These are phyloP conservation scores for Agelas oroides DNA, from an alignment of 37 sponge, comb jelly and placozoan genomes.

Conservation along the genomic window DNA sequence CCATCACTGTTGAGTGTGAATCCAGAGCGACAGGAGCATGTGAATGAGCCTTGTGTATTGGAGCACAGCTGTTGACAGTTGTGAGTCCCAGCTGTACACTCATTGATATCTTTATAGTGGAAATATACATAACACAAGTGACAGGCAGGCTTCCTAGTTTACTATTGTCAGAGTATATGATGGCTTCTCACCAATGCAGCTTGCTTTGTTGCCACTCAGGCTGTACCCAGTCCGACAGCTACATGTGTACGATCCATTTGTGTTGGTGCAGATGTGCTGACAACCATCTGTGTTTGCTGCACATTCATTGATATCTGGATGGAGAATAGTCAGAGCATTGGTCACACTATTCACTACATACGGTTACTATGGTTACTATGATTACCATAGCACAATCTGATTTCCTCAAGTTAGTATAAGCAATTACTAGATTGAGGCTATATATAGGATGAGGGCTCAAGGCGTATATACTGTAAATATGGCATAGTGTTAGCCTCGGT, in stretches of 20 bases:
- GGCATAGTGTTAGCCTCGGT: no score
- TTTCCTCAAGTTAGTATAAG: no score
- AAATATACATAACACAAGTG: no score
- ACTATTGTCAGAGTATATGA: no score
- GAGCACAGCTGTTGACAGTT: conserved; percentile 44
- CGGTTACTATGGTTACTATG: no score
- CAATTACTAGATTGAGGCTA: no score
- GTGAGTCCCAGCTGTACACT: conserved; percentile 22
- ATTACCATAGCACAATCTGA: no score
- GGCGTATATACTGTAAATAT: no score
- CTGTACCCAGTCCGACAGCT: conserved; percentile 20
- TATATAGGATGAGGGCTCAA: no score
- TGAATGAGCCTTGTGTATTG: conserved; percentile 47
- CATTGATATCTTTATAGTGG: conserved; percentile 34
- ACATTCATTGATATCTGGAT: conserved; percentile 43
- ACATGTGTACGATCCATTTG: conserved; percentile 34
- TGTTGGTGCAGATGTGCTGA: conserved; percentile 30
- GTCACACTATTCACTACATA: neutral
- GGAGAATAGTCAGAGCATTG: neutral
- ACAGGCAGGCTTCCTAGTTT: no score
- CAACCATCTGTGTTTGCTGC: neutral
- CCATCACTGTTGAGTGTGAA: neutral
- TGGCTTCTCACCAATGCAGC: conserved; percentile 40
- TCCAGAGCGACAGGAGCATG: conserved; percentile 36
- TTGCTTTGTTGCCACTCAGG: conserved; percentile 20